Base-by-base conservation (phyloP, 1,140 invertebrate species). In the Apis laboriosa region DNA sequence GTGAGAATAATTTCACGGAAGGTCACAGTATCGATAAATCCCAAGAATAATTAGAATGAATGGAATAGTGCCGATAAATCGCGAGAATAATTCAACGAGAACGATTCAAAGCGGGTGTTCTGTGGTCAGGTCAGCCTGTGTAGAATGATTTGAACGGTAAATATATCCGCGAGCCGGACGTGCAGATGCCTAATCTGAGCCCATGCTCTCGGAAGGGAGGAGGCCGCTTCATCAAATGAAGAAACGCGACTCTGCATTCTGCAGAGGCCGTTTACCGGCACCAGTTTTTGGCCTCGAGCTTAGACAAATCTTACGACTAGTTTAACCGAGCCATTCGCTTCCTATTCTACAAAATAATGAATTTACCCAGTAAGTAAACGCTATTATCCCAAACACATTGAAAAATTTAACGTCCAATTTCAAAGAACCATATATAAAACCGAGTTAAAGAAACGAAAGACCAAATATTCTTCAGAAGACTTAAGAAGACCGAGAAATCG, bases 261-360 rank as follows among this genome's bases (percentile, higher is more conserved):
- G 74, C 88, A 87, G 90, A 91, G 90, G 89, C 85, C 88, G 75
- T 91, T 89, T 90, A 90, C 89, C 89, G 90, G 83, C 28, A 84
- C 83, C 28, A 84, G 49, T 55, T 67, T 70, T 73, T 56, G 56
- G 56, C 56, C 66, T 53, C 74, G 80, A 8, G 56, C 56, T 80
- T 75, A 58, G 3, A 58, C 17, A 58, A 17, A 43, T 43, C 5
- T 43, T 43, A 43, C 34, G 34, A 43, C 34, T 43, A 7, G 34
- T 43, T 43, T 7, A 43, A 43, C 34, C 34, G 34, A 43, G 5
- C 34, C 34, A 34, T 34, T 34, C 34, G 34, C 34, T 43, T 7
- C 34, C 34, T 43, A 43, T 43, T 43, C 34, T 43, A 43, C 4
- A 43, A 43, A 43, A 43, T 43, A 43, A 43, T 43, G 34, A 43